Conservation (phyloP, 2,888 invertebrate genomes). For the Apamea anceps region DNA sequence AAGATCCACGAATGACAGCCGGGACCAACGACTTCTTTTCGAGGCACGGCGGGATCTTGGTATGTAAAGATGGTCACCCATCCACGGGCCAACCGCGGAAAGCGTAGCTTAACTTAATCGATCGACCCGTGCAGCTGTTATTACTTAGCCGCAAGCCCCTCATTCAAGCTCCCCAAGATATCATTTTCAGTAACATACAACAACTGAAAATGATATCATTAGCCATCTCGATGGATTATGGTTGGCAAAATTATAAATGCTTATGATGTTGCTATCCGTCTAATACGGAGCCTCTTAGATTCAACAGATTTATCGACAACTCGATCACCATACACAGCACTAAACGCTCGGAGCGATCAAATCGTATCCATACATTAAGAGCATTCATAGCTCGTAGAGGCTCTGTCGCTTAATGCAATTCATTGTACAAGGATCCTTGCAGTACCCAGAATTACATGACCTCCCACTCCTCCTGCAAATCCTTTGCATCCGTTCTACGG, state of each 20-base stretch:
- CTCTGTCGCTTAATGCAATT: constrained; percentile 88
- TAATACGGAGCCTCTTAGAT: neutral
- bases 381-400: constrained; percentile 84
- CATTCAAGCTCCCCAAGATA: no score
- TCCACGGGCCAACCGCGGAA: no score
- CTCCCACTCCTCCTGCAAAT: constrained; percentile 62
- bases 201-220: no score
- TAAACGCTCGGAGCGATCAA: constrained; percentile 82
- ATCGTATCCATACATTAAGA: constrained; percentile 87
- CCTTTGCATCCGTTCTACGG: constrained; percentile 55
- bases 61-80: neutral
- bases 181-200: no score
- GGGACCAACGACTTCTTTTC: neutral
- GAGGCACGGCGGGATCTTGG: neutral
- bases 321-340: constrained; percentile 66
- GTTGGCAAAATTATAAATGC: neutral
- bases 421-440: constrained; percentile 86
- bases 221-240: neutral
- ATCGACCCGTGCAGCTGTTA: neutral
- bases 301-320: constrained; percentile 52
- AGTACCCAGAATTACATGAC: constrained; percentile 70
- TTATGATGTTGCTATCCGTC: neutral
- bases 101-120: neutral
- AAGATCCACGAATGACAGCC: neutral
- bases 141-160: no score